Conservation (phyloP, 2,113 vertebrate species). For the Leptocoma aspasia region DNA sequence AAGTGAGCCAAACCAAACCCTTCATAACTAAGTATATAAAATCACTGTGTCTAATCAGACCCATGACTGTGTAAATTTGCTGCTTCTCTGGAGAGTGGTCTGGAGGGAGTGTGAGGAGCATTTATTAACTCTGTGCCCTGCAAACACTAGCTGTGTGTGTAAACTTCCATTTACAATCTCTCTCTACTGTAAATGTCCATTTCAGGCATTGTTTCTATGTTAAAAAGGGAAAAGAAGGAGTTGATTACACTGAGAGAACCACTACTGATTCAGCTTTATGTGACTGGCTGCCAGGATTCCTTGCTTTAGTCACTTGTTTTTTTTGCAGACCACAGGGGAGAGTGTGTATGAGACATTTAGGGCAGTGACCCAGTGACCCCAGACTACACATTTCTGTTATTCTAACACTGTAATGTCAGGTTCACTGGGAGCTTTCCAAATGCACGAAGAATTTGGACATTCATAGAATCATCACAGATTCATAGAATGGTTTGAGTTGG, state of each 20-base stretch:
- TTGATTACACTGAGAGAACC: not conserved
- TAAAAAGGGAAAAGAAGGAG: not conserved
- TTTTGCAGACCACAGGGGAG: not conserved
- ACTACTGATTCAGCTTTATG: not conserved
- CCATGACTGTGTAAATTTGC: not conserved
- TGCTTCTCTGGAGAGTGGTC: not conserved
- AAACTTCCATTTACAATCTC: not conserved
- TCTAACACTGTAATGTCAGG: not conserved
- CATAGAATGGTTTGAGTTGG: not conserved
- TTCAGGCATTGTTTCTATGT: not conserved
- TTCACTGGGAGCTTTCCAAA: not conserved
- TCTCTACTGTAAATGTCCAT: not conserved
- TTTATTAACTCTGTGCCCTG: not conserved
- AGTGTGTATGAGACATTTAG: not conserved
- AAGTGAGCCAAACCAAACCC: not conserved
- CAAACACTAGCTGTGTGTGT: not conserved
- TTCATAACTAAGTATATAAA: constrained; percentile 6
- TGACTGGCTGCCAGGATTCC: not conserved
- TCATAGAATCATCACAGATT: not conserved
- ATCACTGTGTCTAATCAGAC: constrained; percentile 10
- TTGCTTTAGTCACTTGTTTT: constrained; percentile 1
- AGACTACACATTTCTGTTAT: not conserved
- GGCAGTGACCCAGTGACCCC: not conserved
- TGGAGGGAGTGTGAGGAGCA: not conserved
- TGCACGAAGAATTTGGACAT: not conserved